These are phyloP conservation scores for Acanthosepion lycidas DNA, from an alignment of 2,888 invertebrate genomes.

Conservation along the genomic window DNA sequence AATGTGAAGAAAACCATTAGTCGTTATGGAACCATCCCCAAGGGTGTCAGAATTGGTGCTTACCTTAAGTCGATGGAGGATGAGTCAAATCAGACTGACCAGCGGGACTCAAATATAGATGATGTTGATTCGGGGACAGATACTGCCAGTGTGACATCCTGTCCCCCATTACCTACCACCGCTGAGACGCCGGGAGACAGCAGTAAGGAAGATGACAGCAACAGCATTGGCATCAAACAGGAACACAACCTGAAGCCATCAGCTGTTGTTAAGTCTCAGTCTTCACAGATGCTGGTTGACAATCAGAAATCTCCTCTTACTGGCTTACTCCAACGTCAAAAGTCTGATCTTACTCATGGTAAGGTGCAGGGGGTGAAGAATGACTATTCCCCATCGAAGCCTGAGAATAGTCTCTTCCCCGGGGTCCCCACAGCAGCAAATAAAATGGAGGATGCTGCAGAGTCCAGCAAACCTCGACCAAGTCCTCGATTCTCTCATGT, in stretches of 20 bases:
- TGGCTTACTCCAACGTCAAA: slow-evolving; percentile 66
- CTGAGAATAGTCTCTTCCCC: slow-evolving; percentile 50
- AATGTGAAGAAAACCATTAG: slow-evolving; percentile 92
- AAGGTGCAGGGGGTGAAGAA: slow-evolving; percentile 51
- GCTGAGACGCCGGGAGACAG: slow-evolving; percentile 43
- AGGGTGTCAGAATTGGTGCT: slow-evolving; percentile 95
- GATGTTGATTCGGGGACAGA: slow-evolving; percentile 70
- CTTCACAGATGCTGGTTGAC: slow-evolving; percentile 67
- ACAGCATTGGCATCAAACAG: slow-evolving; percentile 63
- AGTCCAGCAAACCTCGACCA: slow-evolving; percentile 63
- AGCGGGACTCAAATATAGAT: slow-evolving; percentile 61
- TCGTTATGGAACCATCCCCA: slow-evolving; percentile 96
- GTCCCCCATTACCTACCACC: slow-evolving; percentile 57
- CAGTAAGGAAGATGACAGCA: slow-evolving; percentile 53
- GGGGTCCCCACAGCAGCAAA: slow-evolving; percentile 14
- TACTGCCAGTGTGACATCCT: slow-evolving; percentile 67
- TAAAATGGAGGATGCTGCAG: slow-evolving; percentile 44
- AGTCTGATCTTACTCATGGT: slow-evolving; percentile 70
- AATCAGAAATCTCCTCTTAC: slow-evolving; percentile 65
- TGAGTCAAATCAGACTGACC: slow-evolving; percentile 66
- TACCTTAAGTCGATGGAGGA: slow-evolving; percentile 89
- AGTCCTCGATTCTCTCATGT: slow-evolving; percentile 68
- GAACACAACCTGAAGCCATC: slow-evolving; percentile 71
- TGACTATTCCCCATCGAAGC: slow-evolving; percentile 51
- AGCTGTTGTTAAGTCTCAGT: slow-evolving; percentile 71